Evolutionary conservation across 2,888 invertebrate genomes (phyloP), one percentile per base, ranked within the genome.

Genomic region (Cheiracanthium punctorium): DNA sequence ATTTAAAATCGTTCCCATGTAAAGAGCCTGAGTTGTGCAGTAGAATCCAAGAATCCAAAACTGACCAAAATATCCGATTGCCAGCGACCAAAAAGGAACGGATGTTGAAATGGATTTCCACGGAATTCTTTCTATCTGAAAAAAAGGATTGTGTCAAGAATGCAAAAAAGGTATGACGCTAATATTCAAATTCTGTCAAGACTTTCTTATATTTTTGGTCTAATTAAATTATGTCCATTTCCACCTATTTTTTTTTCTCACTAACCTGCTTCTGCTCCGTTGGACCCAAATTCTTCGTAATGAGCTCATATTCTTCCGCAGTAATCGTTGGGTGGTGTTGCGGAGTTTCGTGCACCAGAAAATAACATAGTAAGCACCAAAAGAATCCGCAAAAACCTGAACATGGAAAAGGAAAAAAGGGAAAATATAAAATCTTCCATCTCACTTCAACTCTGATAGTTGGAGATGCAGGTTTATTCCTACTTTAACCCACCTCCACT

Each of bases 11-110:
- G 82, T 82, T 0, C 82, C 82, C 82, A 82, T 82, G 43, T 82
- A 82, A 12, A 82, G 37, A 12, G 82, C 75, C 43, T 82, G 82
- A 5, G 70, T 70, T 4, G 82, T 76, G 0, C 58, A 82, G 30
- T 76, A 82, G 30, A 82, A 82, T 10, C 82, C 82, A 14, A 82
- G 32, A 43, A 82, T 76, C 82, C 82, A 82, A 32, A 82, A 82
- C 20, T 82, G 82, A n/a, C 82, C 82, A 37, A 82, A 82, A 41
- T 82, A 82, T 1, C 82, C 82, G 0, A 82, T 20, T 12, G 82
- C 82, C 14, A 82, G 30, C 7, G 82, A 70, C 82, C 82, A 82
- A 52, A 82, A 82, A 14, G 82, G 75, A 5, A 64, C 33, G 5
- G 82, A 82, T 0, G 43, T 30, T 4, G 71, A 5, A 1, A 82